A percentile compares a stretch with the other conserved stretches of the same genome.
Evolutionary conservation across 2,113 vertebrate species (phyloP).

Genomic region (Tupaia chinensis): DNA sequence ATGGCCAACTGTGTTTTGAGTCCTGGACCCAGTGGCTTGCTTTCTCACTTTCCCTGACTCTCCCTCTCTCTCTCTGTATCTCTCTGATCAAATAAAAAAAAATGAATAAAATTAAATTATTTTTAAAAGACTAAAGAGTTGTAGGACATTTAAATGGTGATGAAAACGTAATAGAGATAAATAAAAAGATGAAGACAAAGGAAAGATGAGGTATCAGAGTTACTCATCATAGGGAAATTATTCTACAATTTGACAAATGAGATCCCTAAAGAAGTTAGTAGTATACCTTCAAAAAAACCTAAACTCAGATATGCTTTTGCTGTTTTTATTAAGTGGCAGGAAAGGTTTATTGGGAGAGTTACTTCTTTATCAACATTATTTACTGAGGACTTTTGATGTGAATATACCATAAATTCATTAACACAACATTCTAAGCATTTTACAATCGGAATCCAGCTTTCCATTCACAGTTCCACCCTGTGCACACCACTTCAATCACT

Average conservation of each 20-base stretch:
- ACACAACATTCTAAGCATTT: slow-evolving; percentile 3
- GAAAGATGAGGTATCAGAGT: background rate
- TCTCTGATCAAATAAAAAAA: no score
- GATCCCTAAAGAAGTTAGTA: background rate
- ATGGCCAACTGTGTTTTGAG: no score
- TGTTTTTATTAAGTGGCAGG: background rate
- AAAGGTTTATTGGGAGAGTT: background rate
- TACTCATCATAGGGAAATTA: background rate
- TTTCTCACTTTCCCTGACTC: no score
- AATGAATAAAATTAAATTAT: no score
- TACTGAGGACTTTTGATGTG: background rate
- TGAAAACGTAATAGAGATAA: background rate
- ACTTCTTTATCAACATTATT: background rate
- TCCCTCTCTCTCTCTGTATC: no score
- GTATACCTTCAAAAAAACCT: background rate
- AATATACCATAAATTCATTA: background rate
- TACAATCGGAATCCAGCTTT: background rate
- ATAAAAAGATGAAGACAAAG: background rate
- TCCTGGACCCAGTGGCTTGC: no score
- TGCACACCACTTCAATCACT: background rate
- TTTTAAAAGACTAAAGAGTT: no score
- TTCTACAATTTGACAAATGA: background rate
- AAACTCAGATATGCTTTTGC: background rate
- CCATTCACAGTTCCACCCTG: background rate
- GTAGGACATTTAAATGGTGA: background rate